These are phyloP conservation scores for Melitaea athalia DNA, from an alignment of 2,888 invertebrate species.

Conservation along the genomic window DNA sequence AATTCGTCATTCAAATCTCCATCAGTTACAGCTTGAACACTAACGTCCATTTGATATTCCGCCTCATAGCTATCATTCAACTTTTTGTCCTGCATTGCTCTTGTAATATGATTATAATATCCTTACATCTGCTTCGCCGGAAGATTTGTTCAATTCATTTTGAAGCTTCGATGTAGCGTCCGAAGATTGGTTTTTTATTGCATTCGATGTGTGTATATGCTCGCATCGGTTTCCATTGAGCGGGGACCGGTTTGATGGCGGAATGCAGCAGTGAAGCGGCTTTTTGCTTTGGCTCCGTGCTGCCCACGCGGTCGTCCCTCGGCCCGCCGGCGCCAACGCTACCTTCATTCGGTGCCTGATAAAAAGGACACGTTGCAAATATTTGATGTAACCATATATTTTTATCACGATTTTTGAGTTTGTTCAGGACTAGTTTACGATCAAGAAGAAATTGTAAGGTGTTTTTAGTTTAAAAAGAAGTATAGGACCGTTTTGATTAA, in stretches of 20 bases:
- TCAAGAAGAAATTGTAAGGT: background rate
- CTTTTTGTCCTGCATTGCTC: constrained; percentile 68
- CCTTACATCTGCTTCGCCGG: constrained; percentile 45
- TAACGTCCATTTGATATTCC: constrained; percentile 61
- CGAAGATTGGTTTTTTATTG: constrained; percentile 55
- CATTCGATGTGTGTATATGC: constrained; percentile 35
- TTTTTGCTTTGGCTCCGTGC: constrained; percentile 69
- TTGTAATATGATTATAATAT: constrained; percentile 73
- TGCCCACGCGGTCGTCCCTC: constrained; percentile 65
- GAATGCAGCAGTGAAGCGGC: constrained; percentile 72
- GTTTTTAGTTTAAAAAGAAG: background rate
- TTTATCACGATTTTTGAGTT: constrained; percentile 30
- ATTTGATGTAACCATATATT: constrained; percentile 55
- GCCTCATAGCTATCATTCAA: constrained; percentile 62
- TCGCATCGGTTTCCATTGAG: constrained; percentile 73
- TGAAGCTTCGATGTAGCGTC: constrained; percentile 44
- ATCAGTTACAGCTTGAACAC: constrained; percentile 54
- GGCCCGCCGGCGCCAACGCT: constrained; percentile 55
- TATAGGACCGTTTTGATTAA: background rate
- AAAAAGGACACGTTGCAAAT: constrained; percentile 72
- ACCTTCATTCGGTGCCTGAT: constrained; percentile 57
- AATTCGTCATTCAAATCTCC: constrained; percentile 55
- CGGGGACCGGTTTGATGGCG: constrained; percentile 70
- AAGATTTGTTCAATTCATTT: constrained; percentile 22
- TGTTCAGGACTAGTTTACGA: constrained; percentile 13